A percentile compares a stretch with the other conserved stretches of the same genome.
Conservation (phyloP, 2,797 vertebrate species). For the Aphelocoma californica region DNA sequence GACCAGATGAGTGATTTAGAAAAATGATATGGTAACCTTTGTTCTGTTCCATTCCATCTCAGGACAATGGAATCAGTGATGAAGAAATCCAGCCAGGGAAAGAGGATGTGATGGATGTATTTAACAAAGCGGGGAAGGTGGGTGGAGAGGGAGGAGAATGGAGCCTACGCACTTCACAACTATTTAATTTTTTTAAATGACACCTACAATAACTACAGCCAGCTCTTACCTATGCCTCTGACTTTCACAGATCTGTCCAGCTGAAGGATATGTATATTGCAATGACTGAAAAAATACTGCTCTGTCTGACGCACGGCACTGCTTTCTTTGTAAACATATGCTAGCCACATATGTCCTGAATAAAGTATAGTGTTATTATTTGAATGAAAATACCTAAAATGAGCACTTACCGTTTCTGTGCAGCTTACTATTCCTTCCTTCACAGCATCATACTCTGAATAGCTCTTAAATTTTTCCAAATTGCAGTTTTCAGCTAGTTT, state of each 20-base stretch:
- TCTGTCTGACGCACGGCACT: neutral
- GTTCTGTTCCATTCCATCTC: neutral
- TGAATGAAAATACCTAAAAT: neutral
- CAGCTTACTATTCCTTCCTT: neutral
- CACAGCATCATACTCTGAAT: neutral
- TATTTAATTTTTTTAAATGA: neutral
- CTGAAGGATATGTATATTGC: neutral
- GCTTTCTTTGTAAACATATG: neutral
- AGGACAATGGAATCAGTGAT: slow-evolving; percentile 27
- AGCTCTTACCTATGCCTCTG: neutral
- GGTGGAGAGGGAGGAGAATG: neutral
- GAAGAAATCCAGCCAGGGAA: slow-evolving; percentile 16
- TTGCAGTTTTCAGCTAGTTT: neutral
- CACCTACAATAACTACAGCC: neutral
- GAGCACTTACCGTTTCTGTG: neutral
- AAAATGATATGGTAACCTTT: slow-evolving; percentile 17
- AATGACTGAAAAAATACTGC: neutral
- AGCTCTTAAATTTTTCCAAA: neutral
- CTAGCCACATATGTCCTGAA: neutral
- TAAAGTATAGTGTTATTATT: neutral
- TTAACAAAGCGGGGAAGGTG: neutral
- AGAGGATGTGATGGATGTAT: slow-evolving; percentile 6
- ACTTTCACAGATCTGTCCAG: neutral
- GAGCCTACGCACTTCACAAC: neutral
- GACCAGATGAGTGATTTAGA: neutral